phyloP scores from a whole-genome alignment of 2,797 vertebrate genomes.

The Pipistrellus kuhlii region DNA sequence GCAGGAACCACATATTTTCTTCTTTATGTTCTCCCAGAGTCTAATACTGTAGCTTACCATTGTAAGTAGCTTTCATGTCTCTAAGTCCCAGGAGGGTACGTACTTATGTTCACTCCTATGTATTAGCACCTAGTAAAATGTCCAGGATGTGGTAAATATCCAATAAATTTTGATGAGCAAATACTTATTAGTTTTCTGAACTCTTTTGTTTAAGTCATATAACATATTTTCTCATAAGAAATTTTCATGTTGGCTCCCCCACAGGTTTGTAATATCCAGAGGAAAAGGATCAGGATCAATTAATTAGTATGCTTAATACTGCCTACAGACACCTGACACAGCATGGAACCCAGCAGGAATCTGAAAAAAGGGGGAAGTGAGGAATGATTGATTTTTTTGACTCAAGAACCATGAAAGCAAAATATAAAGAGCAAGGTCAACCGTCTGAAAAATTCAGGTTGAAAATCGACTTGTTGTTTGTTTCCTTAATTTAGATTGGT shows the following conservation, averaged over 20 bases:
- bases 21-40: not conserved
- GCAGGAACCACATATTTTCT: not conserved
- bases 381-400: not conserved
- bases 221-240: slow-evolving; percentile 18
- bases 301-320: not conserved
- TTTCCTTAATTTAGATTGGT: slow-evolving; percentile 46
- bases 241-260: slow-evolving; percentile 1
- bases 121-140: not conserved
- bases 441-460: slow-evolving; percentile 41
- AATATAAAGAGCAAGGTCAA: slow-evolving; percentile 38
- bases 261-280: slow-evolving; percentile 33
- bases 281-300: not conserved
- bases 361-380: not conserved
- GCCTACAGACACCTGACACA: not conserved
- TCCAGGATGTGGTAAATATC: not conserved
- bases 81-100: not conserved
- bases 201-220: slow-evolving; percentile 29
- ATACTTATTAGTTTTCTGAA: slow-evolving; percentile 33
- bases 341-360: slow-evolving; percentile 5
- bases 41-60: not conserved
- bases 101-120: not conserved
- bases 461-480: not conserved
- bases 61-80: not conserved
- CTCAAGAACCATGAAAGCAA: slow-evolving; percentile 42
- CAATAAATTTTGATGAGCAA: slow-evolving; percentile 10